These are phyloP conservation scores for Calliphora vicina DNA, from an alignment of 1,140 invertebrate genomes.

Conservation along the genomic window DNA sequence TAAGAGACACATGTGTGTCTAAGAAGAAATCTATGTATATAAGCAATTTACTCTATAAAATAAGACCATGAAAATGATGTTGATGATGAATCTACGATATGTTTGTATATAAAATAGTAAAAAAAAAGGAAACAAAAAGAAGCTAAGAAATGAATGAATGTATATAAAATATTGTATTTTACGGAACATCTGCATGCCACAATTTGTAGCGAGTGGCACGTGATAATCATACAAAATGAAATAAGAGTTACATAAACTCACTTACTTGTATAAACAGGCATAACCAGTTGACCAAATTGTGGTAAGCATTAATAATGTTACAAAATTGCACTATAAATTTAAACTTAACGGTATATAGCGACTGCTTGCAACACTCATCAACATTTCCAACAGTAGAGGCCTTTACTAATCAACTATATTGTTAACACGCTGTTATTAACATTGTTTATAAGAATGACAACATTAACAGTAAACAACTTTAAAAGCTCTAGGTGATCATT, in stretches of 20 bases:
- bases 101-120: not conserved
- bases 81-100: not conserved
- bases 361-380: too few relatives aligned
- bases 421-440: too few relatives aligned
- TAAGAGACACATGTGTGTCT: not conserved
- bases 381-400: too few relatives aligned
- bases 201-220: constrained; percentile 5
- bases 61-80: not conserved
- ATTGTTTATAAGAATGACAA: too few relatives aligned
- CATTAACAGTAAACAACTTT: too few relatives aligned
- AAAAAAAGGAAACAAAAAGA: not conserved
- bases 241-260: not conserved
- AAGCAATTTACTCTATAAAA: not conserved
- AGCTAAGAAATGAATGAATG: not conserved
- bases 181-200: constrained; percentile 4
- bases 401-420: too few relatives aligned
- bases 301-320: too few relatives aligned
- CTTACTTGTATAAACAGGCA: not conserved
- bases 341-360: too few relatives aligned
- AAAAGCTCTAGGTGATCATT: too few relatives aligned
- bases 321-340: too few relatives aligned
- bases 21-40: too few relatives aligned
- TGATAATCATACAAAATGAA: constrained; percentile 6
- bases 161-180: constrained; percentile 3
- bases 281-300: too few relatives aligned